A percentile compares a stretch with the other conserved stretches of the same genome.
Conservation (phyloP, 2,113 vertebrate genomes). For the Indri indri region DNA sequence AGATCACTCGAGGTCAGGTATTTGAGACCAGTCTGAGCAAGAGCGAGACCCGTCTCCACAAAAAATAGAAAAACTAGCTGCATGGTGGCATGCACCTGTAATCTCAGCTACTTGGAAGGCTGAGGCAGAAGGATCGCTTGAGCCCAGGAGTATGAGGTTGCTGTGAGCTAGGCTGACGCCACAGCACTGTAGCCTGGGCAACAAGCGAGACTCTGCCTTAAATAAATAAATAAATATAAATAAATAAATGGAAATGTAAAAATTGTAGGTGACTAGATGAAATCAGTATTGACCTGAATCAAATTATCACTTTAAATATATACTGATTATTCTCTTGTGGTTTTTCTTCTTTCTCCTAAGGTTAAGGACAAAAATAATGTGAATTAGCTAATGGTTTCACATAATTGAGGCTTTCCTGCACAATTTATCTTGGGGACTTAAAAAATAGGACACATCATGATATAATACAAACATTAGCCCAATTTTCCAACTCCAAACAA, state of each 20-base stretch:
- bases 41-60: no score
- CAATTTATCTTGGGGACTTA: neutral
- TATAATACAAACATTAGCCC: neutral
- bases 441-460: neutral
- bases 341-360: neutral
- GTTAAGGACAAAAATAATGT: neutral
- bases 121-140: no score
- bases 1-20: no score
- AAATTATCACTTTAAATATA: slow-evolving; percentile 13
- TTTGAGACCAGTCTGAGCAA: no score
- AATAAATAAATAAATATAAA: no score
- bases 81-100: no score
- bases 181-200: no score
- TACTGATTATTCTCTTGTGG: neutral
- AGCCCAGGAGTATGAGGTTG: no score
- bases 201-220: no score
- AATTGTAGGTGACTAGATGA: neutral
- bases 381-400: neutral
- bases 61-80: no score
- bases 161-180: no score
- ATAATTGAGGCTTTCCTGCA: neutral
- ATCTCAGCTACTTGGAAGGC: no score
- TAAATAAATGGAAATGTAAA: neutral
- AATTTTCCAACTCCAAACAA: neutral
- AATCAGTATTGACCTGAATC: neutral